Evolutionary conservation across 2,797 vertebrate genomes (phyloP), one percentile per base, ranked within the genome.

Genomic region (Ispidina picta): DNA sequence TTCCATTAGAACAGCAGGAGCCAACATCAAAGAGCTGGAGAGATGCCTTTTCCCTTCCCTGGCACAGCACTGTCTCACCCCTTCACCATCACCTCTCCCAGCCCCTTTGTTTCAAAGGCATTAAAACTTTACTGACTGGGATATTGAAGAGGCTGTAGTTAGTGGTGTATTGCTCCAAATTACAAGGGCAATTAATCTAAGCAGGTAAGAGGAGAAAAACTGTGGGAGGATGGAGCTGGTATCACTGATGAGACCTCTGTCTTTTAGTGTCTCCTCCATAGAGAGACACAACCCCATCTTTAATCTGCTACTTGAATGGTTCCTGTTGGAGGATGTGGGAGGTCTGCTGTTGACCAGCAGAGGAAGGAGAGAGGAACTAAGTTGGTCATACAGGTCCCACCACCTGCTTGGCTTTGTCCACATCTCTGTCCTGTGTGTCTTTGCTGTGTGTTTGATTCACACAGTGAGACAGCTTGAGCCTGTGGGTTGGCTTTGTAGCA

Each of bases 1-100:
- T 94, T 96, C 88, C 66, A 60, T 92, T 87, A 91, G 49, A 96
- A 65, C 63, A 74, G 75, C 75, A 62, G 93, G 93, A 96, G 59
- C 33, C 66, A 87, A 64, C 82, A 78, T 88, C 73, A 76, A 64
- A 94, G 65, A 75, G 39, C 76, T 92, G 88, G 43, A 74, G 72
- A 62, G 84, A 72, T 33, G 10, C 28, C 64, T 89, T 18, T 88
- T 82, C 51, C n/a, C 52, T 89, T 75, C 33, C 31, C 60, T 76
- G 54, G 26, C 37, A 44, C 21, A 60, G 52, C 48, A 59, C 28
- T 54, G 44, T 63, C 86, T 75, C 58, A 15, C 4, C 25, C 22
- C 46, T 41, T 59, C 43, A 55, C 46, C 43, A 12, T 46, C 26
- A 29, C 19, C 21, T 86, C 54, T 82, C 49, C 37, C 25, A 39